Conservation (phyloP, 2,888 invertebrate genomes). For the Bombylius discolor region DNA sequence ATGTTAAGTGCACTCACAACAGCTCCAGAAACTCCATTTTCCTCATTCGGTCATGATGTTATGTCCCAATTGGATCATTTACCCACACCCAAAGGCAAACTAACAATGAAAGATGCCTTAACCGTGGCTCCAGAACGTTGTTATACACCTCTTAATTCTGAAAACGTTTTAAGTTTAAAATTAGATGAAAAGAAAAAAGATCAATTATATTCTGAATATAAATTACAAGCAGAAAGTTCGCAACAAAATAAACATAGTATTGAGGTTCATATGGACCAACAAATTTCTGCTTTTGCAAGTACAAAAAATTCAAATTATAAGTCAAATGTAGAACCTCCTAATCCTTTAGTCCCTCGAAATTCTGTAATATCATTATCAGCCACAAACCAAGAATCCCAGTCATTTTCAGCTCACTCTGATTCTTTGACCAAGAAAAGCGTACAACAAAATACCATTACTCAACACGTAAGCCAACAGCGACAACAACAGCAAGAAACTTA, state of each 20-base stretch:
- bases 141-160: conserved; percentile 43
- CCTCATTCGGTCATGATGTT: conserved; percentile 42
- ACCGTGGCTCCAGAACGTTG: conserved; percentile 50
- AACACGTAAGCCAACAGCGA: conserved; percentile 18
- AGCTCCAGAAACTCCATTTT: conserved; percentile 50
- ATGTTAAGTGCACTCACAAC: conserved; percentile 55
- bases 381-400: background rate
- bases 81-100: conserved; percentile 38
- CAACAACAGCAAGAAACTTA: conserved; percentile 18
- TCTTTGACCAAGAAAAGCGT: background rate
- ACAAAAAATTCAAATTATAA: conserved; percentile 24
- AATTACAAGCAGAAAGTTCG: background rate
- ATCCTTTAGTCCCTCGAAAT: conserved; percentile 18
- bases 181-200: conserved; percentile 23
- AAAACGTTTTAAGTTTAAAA: conserved; percentile 28
- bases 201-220: conserved; percentile 15
- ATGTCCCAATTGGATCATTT: conserved; percentile 33
- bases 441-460: background rate
- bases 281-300: conserved; percentile 32
- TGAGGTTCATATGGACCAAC: conserved; percentile 12
- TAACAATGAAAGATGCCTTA: conserved; percentile 45
- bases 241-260: background rate
- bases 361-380: conserved; percentile 13
- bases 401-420: background rate
- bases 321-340: conserved; percentile 26